These are phyloP conservation scores for Urocynchramus pylzowi DNA, from an alignment of 2,113 vertebrate genomes.

Conservation along the genomic window DNA sequence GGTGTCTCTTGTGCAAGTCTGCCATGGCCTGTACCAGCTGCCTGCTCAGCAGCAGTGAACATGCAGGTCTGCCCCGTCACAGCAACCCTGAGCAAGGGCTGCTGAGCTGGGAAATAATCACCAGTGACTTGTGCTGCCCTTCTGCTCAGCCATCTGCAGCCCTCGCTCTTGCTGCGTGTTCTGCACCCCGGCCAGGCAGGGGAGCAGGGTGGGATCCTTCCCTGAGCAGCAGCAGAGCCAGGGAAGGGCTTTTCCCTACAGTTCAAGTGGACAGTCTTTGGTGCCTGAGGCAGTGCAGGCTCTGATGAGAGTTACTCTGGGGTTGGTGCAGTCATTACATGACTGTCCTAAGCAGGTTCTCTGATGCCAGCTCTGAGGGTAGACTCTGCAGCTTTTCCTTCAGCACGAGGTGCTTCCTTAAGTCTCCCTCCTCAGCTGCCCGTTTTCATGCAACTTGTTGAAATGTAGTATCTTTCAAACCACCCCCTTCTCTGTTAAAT, in stretches of 20 bases:
- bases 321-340: rapidly evolving
- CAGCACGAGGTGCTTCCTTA: neutral
- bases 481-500: neutral
- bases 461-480: neutral
- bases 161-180: rapidly evolving
- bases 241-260: neutral
- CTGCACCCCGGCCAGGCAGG: rapidly evolving
- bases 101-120: neutral
- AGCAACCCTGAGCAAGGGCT: neutral
- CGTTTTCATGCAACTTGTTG: neutral
- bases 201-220: neutral
- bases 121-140: neutral
- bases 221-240: rapidly evolving
- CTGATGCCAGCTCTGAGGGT: neutral
- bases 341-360: neutral
- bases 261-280: neutral
- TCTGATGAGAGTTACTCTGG: neutral
- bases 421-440: neutral
- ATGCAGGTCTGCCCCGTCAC: rapidly evolving
- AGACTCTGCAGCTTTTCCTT: neutral
- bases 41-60: rapidly evolving
- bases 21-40: neutral
- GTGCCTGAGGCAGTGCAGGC: neutral
- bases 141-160: neutral
- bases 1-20: neutral